Evolutionary conservation across 2,113 vertebrate genomes (phyloP), one percentile per base, ranked within the genome.

Genomic region (human): DNA sequence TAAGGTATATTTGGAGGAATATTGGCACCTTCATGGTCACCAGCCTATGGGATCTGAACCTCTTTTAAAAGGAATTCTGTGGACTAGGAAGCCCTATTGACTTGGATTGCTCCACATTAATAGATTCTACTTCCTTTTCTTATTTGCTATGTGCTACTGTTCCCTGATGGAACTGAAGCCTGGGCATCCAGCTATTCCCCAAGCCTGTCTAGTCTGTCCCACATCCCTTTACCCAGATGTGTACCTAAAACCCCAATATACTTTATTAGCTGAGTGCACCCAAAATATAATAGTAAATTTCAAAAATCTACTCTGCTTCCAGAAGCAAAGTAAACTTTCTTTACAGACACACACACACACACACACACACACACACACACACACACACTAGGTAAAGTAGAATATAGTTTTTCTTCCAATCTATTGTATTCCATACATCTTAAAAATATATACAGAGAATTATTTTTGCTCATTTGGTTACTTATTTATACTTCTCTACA

Each of bases 51-150:
- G 48, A 12, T 38, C 52, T 96, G 30, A 43, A 59, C n/a, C 23
- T 66, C 50, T 52, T 88, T 95, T 70, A 84, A 89, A 38, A 52
- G 94, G 50, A 96, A 94, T 93, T 94, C 14, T 40, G 6, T 93
- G 52, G 32, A 32, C n/a, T 12, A 86, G n/a, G 61, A 73, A 83
- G 45, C 38, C 23, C 38, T 81, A 52, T 50, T 68, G 40, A 70
- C 72, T 72, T 80, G 35, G 40, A 32, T 25, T 76, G 16, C 11
- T 82, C 50, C 27, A 57, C 61, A 38, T 91, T 68, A 55, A 73
- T 35, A 88, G 43, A 89, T 43, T 80, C n/a, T 59, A 89, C 20
- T 82, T 82, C 25, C 55, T 91, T 75, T 95, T 92, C n/a, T 23
- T 55, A 50, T 52, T 95, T 81, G 40, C n/a, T 86, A 8, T 38